phyloP scores from a whole-genome alignment of 2,888 invertebrate species.

The Dasypogon diadema region DNA sequence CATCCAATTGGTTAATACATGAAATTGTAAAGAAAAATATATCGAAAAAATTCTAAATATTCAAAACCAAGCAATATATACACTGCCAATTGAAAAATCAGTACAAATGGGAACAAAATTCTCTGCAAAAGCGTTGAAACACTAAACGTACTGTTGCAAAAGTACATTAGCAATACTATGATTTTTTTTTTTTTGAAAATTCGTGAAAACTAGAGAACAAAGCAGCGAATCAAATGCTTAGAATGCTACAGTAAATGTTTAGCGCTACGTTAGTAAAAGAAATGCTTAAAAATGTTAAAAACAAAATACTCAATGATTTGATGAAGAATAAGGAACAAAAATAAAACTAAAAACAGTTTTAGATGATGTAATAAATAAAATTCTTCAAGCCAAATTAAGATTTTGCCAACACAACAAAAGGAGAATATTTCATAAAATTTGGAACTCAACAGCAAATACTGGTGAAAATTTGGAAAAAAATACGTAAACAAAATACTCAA shows the following conservation, averaged over 20 bases:
- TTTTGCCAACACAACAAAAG: neutral
- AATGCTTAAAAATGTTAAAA: neutral
- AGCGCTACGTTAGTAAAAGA: neutral
- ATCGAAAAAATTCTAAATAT: neutral
- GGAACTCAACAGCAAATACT: neutral
- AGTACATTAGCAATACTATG: neutral
- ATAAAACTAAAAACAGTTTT: neutral
- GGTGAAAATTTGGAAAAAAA: neutral
- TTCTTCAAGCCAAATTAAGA: neutral
- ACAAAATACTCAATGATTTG: conserved; percentile 11
- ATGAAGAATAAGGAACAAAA: neutral
- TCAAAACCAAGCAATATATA: too few relatives aligned
- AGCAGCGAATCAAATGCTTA: neutral
- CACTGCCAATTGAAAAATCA: neutral
- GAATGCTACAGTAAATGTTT: neutral
- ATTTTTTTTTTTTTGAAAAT: neutral
- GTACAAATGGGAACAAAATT: neutral
- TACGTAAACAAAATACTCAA: neutral
- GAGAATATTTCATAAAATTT: conserved; percentile 1
- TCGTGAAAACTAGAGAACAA: neutral
- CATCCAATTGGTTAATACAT: neutral
- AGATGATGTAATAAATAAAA: neutral
- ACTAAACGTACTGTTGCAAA: neutral
- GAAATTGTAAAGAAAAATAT: neutral
- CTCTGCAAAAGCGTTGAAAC: too few relatives aligned